Percentiles rank a stretch among this genome's conserved stretches.
Evolutionary conservation across 2,888 invertebrate species (phyloP).

Genomic region (Xanthorhoe spadicearia): DNA sequence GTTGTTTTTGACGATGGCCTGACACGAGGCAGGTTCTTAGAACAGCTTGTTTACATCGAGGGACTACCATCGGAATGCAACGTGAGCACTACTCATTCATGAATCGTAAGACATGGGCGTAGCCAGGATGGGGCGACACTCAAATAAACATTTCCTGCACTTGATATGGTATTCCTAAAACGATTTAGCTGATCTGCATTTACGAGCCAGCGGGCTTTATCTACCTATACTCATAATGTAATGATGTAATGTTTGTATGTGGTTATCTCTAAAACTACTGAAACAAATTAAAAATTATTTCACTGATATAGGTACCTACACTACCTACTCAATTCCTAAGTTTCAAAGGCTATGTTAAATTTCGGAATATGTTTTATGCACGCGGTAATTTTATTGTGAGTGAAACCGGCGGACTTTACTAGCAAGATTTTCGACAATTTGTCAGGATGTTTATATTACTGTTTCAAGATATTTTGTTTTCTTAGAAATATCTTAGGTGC

Average conservation of each 20-base stretch:
- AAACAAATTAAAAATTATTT: not conserved
- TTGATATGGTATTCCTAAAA: conserved; percentile 21
- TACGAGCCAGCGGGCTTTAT: not conserved
- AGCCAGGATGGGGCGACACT: conserved; percentile 28
- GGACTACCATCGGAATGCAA: conserved; percentile 58
- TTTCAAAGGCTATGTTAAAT: not conserved
- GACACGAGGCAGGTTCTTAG: conserved; percentile 51
- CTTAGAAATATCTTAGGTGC: too few relatives aligned
- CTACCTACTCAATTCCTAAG: not conserved
- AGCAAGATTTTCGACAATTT: not conserved
- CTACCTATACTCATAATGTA: not conserved
- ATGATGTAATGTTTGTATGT: not conserved
- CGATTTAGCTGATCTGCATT: conserved; percentile 12
- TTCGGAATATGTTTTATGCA: not conserved
- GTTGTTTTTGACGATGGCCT: conserved; percentile 37
- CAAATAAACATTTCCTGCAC: conserved; percentile 21
- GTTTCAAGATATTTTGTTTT: not conserved
- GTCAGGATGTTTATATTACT: not conserved
- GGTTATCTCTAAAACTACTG: not conserved
- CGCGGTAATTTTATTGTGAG: not conserved
- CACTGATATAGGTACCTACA: not conserved
- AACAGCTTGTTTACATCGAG: conserved; percentile 54
- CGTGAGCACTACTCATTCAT: conserved; percentile 69
- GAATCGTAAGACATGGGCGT: conserved; percentile 45
- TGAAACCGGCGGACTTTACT: too few relatives aligned